These are phyloP conservation scores for Teleopsis dalmanni DNA, from an alignment of 1,140 invertebrate species.

Conservation along the genomic window DNA sequence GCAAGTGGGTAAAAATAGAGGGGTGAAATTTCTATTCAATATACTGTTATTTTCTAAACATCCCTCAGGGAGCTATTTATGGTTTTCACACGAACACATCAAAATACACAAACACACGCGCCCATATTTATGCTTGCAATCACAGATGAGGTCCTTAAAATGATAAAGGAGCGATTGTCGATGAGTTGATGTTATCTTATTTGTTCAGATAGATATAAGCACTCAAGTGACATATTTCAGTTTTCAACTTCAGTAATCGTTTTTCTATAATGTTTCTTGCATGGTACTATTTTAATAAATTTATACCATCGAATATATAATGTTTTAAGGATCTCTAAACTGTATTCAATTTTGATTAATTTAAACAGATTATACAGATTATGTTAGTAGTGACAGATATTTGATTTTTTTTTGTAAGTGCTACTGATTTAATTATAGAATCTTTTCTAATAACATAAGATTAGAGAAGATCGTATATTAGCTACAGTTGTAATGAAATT, in stretches of 20 bases:
- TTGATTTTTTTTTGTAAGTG: no score
- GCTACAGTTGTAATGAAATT: no score
- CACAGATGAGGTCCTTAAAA: background rate
- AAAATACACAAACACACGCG: background rate
- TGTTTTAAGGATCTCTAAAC: no score
- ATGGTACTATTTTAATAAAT: no score
- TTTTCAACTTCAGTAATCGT: slow-evolving; percentile 10
- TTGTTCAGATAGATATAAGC: slow-evolving; percentile 7
- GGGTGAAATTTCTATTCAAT: background rate
- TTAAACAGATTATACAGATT: no score
- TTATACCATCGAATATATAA: no score
- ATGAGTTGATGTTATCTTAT: slow-evolving; percentile 9
- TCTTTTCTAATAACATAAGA: no score
- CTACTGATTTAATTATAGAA: no score
- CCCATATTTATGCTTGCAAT: background rate
- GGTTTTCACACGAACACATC: slow-evolving; percentile 7
- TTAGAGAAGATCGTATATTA: no score
- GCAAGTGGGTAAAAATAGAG: background rate
- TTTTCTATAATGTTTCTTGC: no score
- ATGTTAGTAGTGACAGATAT: no score
- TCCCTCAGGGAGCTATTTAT: slow-evolving; percentile 34
- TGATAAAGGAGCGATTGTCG: background rate
- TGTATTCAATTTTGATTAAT: no score
- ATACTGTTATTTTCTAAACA: slow-evolving; percentile 26
- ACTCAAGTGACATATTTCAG: slow-evolving; percentile 11